Evolutionary conservation across 2,797 vertebrate genomes (phyloP).

Genomic region (Psittacula derbiana): DNA sequence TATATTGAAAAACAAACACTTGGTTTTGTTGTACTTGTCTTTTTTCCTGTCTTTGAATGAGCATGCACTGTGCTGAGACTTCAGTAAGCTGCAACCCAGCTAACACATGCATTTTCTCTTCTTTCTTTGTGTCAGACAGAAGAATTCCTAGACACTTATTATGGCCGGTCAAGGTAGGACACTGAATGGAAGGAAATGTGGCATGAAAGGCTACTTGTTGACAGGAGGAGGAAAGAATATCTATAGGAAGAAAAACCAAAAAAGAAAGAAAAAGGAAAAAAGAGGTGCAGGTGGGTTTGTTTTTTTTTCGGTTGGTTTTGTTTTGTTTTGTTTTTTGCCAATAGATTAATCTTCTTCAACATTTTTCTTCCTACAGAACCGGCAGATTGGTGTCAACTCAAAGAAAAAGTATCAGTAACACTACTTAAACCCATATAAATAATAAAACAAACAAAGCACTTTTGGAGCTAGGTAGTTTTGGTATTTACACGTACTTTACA

Average conservation of each 20-base stretch:
- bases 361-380: background rate
- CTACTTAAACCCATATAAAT: background rate
- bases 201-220: background rate
- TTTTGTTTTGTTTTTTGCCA: background rate
- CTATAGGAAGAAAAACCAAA: background rate
- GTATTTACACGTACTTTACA: background rate
- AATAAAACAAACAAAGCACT: background rate
- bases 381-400: background rate
- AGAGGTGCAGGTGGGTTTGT: too few relatives aligned
- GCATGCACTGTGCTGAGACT: background rate
- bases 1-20: background rate
- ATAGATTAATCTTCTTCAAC: background rate
- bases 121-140: background rate
- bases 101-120: background rate
- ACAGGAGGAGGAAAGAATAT: background rate
- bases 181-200: background rate
- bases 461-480: background rate
- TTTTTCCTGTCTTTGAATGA: background rate
- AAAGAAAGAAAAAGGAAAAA: accelerated
- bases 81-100: background rate
- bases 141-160: background rate
- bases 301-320: background rate
- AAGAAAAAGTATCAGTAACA: background rate
- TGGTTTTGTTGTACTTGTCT: background rate
- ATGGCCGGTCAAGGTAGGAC: background rate